A percentile compares a stretch with the other conserved stretches of the same genome.
phyloP scores from a whole-genome alignment of 2,888 invertebrate genomes.

The Embidobia sp. region DNA sequence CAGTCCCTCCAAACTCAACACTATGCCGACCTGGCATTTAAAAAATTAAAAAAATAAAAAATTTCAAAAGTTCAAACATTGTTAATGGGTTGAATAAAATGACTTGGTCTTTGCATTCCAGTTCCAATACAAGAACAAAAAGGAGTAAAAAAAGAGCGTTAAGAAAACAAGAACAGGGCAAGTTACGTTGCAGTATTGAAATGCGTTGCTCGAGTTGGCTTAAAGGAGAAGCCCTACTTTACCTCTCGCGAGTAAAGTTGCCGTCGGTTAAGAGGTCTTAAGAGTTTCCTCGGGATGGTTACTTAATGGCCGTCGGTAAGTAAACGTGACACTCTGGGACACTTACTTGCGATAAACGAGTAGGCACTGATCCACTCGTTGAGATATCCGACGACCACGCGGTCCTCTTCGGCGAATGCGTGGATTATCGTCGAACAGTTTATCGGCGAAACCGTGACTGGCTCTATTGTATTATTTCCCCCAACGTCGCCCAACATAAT shows the following conservation, averaged over 20 bases:
- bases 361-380: conserved; percentile 88
- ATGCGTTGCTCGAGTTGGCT: neutral
- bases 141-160: neutral
- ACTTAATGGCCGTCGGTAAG: conserved; percentile 59
- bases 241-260: conserved; percentile 36
- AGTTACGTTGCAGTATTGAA: conserved; percentile 3
- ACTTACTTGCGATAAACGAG: conserved; percentile 87
- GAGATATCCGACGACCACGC: conserved; percentile 85
- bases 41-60: too few species aligned
- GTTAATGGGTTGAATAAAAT: conserved; percentile 25
- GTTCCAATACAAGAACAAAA: neutral
- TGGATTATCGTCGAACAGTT: conserved; percentile 83
- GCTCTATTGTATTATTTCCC: conserved; percentile 69
- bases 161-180: too few species aligned
- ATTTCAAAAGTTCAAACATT: conserved; percentile 11
- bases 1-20: conserved; percentile 16
- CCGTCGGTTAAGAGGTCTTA: conserved; percentile 35
- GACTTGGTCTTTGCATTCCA: conserved; percentile 14
- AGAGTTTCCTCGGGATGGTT: conserved; percentile 37
- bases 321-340: conserved; percentile 44
- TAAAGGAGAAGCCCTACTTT: conserved; percentile 31
- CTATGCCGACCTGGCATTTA: too few species aligned
- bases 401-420: conserved; percentile 81
- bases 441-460: conserved; percentile 70
- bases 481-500: conserved; percentile 73